Evolutionary conservation across 1,140 invertebrate species (phyloP).

Genomic region (Pseudomyrmex sp.): DNA sequence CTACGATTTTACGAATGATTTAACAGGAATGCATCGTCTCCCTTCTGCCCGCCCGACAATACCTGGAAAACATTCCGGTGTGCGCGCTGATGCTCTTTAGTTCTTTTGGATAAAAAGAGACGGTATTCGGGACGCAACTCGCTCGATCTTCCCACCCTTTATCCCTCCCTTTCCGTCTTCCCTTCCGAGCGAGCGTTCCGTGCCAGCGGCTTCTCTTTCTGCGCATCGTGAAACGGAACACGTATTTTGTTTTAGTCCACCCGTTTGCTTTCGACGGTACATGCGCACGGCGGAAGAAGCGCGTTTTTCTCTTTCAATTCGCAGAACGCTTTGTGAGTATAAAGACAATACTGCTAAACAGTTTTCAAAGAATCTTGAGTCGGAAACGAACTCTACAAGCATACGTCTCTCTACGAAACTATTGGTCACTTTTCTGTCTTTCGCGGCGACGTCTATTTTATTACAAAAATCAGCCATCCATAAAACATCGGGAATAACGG

Average conservation of each 20-base stretch:
- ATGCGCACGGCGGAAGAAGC: conserved; percentile 34
- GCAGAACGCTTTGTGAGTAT: conserved; percentile 33
- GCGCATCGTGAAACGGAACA: conserved; percentile 64
- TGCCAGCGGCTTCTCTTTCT: conserved; percentile 38
- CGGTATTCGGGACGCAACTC: conserved; percentile 31
- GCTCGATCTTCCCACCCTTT: conserved; percentile 15
- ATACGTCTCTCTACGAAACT: conserved; percentile 26
- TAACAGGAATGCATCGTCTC: conserved; percentile 60
- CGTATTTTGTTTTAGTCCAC: conserved; percentile 69
- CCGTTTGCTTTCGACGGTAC: conserved; percentile 33
- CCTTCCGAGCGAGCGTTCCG: conserved; percentile 49
- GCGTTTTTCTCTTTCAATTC: conserved; percentile 47
- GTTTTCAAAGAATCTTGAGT: conserved; percentile 33
- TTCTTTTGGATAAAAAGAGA: conserved; percentile 42
- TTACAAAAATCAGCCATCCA: conserved; percentile 5
- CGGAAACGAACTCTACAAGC: conserved; percentile 35
- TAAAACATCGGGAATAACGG: conserved; percentile 13
- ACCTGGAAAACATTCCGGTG: conserved; percentile 50
- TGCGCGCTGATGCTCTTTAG: conserved; percentile 38
- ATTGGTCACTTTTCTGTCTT: conserved; percentile 9
- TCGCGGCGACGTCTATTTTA: conserved; percentile 8
- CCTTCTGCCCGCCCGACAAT: conserved; percentile 39
- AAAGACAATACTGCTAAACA: conserved; percentile 53
- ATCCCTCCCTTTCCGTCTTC: not conserved
- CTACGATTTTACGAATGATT: conserved; percentile 73